A percentile compares a stretch with the other conserved stretches of the same genome.
Evolutionary conservation across 2,113 vertebrate species (phyloP).

Genomic region (Phocoena sinus): DNA sequence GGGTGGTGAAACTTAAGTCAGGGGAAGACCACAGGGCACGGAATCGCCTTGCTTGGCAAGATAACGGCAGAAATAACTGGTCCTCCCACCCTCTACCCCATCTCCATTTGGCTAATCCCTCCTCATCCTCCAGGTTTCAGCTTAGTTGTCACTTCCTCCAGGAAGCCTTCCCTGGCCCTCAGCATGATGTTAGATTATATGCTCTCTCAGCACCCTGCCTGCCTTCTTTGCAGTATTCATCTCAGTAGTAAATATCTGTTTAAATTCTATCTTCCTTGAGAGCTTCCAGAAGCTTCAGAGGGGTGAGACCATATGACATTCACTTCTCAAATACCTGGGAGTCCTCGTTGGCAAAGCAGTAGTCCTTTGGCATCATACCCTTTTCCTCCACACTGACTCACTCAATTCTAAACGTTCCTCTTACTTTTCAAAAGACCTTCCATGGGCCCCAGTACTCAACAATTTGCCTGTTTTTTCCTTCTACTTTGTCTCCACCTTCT

Average conservation of each 20-base stretch:
- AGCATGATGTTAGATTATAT: accelerated
- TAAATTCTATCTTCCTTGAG: background rate
- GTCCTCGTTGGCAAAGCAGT: background rate
- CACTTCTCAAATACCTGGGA: background rate
- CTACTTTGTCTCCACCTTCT: constrained; percentile 54
- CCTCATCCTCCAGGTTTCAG: background rate
- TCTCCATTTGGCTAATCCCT: background rate
- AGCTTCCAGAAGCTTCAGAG: background rate
- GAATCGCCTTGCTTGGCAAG: background rate
- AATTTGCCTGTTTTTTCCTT: background rate
- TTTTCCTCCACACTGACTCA: background rate
- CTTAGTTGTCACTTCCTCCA: background rate
- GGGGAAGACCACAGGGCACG: background rate
- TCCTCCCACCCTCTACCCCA: no score
- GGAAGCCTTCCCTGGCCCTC: background rate
- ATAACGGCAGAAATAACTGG: background rate
- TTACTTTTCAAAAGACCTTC: background rate
- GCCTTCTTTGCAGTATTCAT: background rate
- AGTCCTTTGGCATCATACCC: background rate
- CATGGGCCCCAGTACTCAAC: background rate
- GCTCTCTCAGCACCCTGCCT: background rate
- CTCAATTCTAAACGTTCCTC: background rate
- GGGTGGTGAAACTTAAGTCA: background rate
- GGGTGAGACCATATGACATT: background rate
- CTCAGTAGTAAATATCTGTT: background rate